A percentile compares a stretch with the other conserved stretches of the same genome.
Conservation (phyloP, 2,113 vertebrate species). For the Scatophagus argus region DNA sequence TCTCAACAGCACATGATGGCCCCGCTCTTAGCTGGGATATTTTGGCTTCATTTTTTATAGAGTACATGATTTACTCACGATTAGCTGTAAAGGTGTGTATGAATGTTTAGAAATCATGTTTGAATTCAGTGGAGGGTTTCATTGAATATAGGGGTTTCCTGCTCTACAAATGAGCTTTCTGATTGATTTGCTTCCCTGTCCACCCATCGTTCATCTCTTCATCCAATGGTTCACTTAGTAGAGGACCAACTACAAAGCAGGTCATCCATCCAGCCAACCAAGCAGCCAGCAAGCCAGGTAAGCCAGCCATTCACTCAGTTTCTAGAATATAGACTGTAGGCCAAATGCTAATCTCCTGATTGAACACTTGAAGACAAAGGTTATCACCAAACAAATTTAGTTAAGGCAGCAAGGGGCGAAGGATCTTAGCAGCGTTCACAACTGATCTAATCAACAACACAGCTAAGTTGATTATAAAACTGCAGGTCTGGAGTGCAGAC, state of each 20-base stretch:
- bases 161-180: neutral
- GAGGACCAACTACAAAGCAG: neutral
- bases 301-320: conserved; percentile 40
- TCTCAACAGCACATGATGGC: too few species aligned
- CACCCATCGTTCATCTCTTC: conserved; percentile 4
- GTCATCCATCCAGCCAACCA: conserved; percentile 5
- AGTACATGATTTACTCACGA: conserved; percentile 5
- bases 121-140: conserved; percentile 4
- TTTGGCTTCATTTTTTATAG: too few species aligned
- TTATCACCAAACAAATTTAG: conserved; percentile 76
- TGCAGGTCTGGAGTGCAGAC: conserved; percentile 60
- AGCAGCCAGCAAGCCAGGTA: conserved; percentile 15
- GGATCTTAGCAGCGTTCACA: conserved; percentile 63
- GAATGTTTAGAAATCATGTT: conserved; percentile 6
- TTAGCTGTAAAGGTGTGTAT: neutral
- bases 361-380: conserved; percentile 78
- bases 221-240: conserved; percentile 19
- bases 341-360: conserved; percentile 76
- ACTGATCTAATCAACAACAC: conserved; percentile 80
- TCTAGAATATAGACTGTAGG: conserved; percentile 62
- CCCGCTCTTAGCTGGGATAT: too few species aligned
- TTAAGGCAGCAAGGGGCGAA: conserved; percentile 68
- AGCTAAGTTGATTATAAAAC: conserved; percentile 76
- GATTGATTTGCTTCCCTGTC: conserved; percentile 8
- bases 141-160: neutral